phyloP scores from a whole-genome alignment of 1,140 invertebrate species.

The Scylla paramamosain region DNA sequence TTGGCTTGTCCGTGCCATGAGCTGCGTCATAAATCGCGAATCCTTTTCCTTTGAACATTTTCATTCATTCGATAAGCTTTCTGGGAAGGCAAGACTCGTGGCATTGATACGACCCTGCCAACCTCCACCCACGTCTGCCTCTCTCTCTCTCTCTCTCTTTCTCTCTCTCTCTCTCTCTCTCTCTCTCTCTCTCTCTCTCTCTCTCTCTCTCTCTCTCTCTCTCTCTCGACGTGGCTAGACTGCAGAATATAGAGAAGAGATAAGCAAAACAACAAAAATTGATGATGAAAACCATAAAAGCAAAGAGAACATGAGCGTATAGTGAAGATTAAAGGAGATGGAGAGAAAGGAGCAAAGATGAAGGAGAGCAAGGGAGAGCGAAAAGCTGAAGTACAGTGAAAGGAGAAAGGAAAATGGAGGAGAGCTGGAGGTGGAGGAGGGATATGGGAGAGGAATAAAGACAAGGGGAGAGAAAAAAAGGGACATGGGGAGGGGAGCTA shows the following conservation, averaged over 20 bases:
- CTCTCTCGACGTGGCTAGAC: background rate
- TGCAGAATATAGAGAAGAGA: background rate
- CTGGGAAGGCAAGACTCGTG: no score
- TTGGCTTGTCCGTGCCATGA: no score
- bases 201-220: background rate
- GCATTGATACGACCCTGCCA: no score
- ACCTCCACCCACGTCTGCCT: background rate
- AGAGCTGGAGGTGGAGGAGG: no score
- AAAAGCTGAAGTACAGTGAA: background rate
- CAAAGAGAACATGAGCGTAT: background rate
- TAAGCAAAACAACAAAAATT: background rate
- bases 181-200: background rate
- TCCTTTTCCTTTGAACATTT: no score
- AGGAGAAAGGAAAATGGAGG: background rate
- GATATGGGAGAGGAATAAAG: background rate
- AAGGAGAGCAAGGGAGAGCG: background rate
- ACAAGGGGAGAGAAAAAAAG: background rate
- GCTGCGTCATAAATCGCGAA: no score
- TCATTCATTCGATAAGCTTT: no score
- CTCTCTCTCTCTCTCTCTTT: conserved; percentile 23
- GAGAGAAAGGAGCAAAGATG: background rate
- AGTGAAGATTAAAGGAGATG: background rate
- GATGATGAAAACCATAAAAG: background rate
- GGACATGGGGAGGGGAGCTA: background rate
- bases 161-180: background rate